Evolutionary conservation across 2,113 vertebrate genomes (phyloP), one percentile per base, ranked within the genome.

Genomic region (Python bivittatus): DNA sequence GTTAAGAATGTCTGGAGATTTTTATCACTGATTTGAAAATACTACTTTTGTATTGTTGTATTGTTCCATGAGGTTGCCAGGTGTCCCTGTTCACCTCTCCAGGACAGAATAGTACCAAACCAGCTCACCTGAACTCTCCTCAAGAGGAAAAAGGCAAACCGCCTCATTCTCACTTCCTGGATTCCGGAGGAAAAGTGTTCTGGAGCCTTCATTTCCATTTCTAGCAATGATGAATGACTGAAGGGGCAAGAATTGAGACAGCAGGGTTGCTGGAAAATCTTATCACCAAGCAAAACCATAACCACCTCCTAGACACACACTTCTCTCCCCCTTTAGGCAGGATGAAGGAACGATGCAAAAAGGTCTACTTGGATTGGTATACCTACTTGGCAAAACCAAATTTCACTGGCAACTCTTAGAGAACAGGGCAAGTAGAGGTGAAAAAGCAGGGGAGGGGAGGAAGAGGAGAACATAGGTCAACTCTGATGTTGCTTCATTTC

Each of bases 141-240:
- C 84, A 72, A 98, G 97, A 72, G 92, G 93, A 84, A 97, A 97
- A 22, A 94, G 94, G 58, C 87, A 93, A 60, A 97, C 91, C 3
- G 94, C 84, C 13, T 92, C 94, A 0, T 10, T 88, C 1, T 84
- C 89, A 20, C 83, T 58, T 25, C 5, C 68, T 15, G 92, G 96
- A 13, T 96, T 94, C 86, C 79, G 96, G 91, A 98, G 33, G 57
- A 95, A 96, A 25, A 98, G 94, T 4, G 94, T 88, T 25, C 92
- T 54, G 57, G 92, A 22, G 11, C 54, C 52, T 88, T 7, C 52
- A 0, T 25, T 2, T 23, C 91, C 57, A 2, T 92, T 83, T 33
- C 97, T 96, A 1, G 72, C 84, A 84, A 98, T 96, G 93, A 98
- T 94, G 93, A 98, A 98, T 61, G 96, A 97, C 98, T 98, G 91